These are phyloP conservation scores for Pseudochaenichthys georgianus DNA, from an alignment of 2,797 vertebrate species.

Conservation along the genomic window DNA sequence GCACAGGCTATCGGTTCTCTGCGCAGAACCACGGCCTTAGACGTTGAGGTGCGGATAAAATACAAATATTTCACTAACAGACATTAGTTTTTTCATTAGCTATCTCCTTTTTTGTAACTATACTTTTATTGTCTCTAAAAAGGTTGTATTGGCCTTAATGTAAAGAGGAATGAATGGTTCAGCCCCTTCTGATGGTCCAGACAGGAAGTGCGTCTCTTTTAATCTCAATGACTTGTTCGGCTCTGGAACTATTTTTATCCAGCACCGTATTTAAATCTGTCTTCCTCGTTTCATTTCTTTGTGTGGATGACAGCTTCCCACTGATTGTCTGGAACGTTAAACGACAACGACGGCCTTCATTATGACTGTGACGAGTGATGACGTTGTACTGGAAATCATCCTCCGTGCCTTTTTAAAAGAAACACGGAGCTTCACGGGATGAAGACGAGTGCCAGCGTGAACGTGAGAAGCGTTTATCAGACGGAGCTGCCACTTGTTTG, in stretches of 20 bases:
- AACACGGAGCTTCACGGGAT: not conserved
- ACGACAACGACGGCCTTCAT: constrained; percentile 9
- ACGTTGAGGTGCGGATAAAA: too few relatives aligned
- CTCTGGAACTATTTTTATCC: not conserved
- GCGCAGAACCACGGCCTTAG: too few relatives aligned
- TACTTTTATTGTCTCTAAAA: not conserved
- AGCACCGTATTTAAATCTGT: not conserved
- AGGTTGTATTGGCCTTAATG: not conserved
- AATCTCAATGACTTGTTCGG: not conserved
- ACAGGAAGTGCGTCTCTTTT: not conserved
- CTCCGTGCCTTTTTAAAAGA: constrained; percentile 15
- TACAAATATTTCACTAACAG: too few relatives aligned
- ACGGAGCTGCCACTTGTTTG: constrained; percentile 52
- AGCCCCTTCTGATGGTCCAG: not conserved
- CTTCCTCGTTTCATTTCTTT: not conserved
- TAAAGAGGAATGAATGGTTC: too few relatives aligned
- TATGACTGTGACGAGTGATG: constrained; percentile 1
- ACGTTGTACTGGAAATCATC: constrained; percentile 35
- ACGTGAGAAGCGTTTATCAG: constrained; percentile 40
- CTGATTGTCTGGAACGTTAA: constrained; percentile 15
- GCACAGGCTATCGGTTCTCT: too few relatives aligned
- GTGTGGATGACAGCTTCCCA: not conserved
- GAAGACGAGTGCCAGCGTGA: constrained; percentile 34
- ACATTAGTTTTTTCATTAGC: too few relatives aligned
- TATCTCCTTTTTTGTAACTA: too few relatives aligned